Conservation (phyloP, 2,888 invertebrate species). For the Frankliniella fusca region DNA sequence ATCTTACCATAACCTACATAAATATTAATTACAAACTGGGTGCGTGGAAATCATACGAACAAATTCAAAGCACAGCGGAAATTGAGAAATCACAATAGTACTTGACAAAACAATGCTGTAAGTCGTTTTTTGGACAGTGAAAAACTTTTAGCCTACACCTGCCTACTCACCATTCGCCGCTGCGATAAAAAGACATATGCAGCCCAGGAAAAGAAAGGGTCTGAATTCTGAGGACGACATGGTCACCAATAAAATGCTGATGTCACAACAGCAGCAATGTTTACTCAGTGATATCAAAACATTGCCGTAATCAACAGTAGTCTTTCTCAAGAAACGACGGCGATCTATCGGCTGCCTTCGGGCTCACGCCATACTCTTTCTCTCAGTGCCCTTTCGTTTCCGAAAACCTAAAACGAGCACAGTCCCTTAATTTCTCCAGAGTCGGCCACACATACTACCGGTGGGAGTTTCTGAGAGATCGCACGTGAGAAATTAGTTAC, state of each 20-base stretch:
- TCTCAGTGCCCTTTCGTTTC: background rate
- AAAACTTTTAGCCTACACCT: conserved; percentile 16
- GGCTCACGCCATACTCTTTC: background rate
- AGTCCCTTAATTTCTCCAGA: too few species aligned
- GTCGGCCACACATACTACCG: too few species aligned
- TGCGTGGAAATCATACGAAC: too few species aligned
- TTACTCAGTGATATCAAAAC: background rate
- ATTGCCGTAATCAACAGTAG: background rate
- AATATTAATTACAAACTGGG: too few species aligned
- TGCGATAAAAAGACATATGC: background rate
- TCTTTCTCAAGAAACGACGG: background rate
- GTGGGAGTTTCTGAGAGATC: too few species aligned
- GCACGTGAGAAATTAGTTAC: too few species aligned
- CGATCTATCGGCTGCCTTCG: background rate
- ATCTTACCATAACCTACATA: too few species aligned
- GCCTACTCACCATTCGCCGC: conserved; percentile 23
- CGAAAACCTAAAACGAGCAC: background rate
- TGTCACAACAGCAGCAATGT: background rate
- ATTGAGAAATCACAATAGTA: too few species aligned
- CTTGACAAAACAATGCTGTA: too few species aligned
- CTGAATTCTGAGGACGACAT: background rate
- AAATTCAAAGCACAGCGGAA: too few species aligned
- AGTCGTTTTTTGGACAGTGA: background rate
- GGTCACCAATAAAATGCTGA: background rate
- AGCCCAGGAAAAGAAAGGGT: background rate